Evolutionary conservation across 2,113 vertebrate species (phyloP), one percentile per base, ranked within the genome.

Genomic region (Gymnorhina tibicen): DNA sequence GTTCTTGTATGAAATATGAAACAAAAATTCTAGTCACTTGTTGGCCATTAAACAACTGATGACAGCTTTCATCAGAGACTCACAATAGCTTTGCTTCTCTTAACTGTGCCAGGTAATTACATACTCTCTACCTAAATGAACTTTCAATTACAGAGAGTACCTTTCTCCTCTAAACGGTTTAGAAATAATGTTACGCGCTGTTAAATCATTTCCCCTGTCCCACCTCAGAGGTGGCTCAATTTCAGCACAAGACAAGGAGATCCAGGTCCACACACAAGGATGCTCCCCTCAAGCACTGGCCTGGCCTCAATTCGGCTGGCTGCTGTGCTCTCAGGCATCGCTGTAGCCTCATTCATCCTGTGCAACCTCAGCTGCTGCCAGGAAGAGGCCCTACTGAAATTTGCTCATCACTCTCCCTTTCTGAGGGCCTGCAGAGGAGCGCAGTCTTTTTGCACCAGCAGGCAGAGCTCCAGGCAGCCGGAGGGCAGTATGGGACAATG

Each of bases 81-180:
- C 73, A 82, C 75, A 85, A 91, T 42, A 79, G 74, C 81, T 89
- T 66, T 93, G 73, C 22, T 92, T 44, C 56, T 91, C 41, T 89
- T 89, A 53, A 69, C 49, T 49, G 58, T 82, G 87, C 81, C 91
- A 89, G 91, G 66, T 94, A 95, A 95, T 91, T 92, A 95, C 69
- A 68, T 89, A 89, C 81, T 91, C 50, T 89, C 69, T 66, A 94
- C 81, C 50, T 87, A 97, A 96, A 95, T 79, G 90, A 90, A 96
- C 82, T 94, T 96, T 49, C 90, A 95, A 88, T 93, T 94, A 90
- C 50, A 52, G 28, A 67, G 75, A 90, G 79, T 60, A 90, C 76
- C 74, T 80, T 88, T 91, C 87, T 93, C 92, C 85, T 92, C 76
- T 91, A 64, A 85, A 77, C 30, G 77, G 39, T 63, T 93, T 70